A percentile compares a stretch with the other conserved stretches of the same genome.
phyloP scores from a whole-genome alignment of 37 sponge, comb jelly and placozoan genomes.

The Ephydatia muelleri region DNA sequence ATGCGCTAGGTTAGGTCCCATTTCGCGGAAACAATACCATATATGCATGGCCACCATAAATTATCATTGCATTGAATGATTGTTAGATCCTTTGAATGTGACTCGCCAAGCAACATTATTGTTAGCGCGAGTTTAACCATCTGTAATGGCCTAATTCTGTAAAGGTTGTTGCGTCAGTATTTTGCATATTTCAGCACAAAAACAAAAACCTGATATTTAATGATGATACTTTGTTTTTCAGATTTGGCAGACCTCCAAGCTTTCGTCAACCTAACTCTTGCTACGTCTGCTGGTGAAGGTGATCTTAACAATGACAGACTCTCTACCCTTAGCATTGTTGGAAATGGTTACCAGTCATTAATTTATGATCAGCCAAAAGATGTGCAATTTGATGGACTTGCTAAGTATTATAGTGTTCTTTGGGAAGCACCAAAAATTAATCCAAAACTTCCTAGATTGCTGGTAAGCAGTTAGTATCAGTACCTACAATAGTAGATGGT shows the following conservation, averaged over 20 bases:
- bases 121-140: too few relatives aligned
- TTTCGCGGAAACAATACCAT: too few relatives aligned
- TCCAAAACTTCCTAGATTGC: conserved; percentile 28
- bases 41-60: too few relatives aligned
- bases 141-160: too few relatives aligned
- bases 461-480: conserved; percentile 26
- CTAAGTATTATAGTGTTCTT: conserved; percentile 12
- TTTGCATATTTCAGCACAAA: too few relatives aligned
- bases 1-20: too few relatives aligned
- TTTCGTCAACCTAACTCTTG: conserved; percentile 65
- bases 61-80: too few relatives aligned
- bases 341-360: conserved; percentile 46
- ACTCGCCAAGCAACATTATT: too few relatives aligned
- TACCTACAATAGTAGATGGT: too few relatives aligned
- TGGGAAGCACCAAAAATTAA: conserved; percentile 39
- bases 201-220: too few relatives aligned
- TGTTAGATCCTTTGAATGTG: too few relatives aligned
- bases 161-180: too few relatives aligned
- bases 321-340: conserved; percentile 56
- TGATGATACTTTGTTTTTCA: neutral
- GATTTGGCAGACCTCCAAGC: conserved; percentile 51
- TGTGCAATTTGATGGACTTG: conserved; percentile 18
- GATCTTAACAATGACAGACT: conserved; percentile 56
- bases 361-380: conserved; percentile 29
- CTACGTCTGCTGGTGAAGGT: conserved; percentile 55